A percentile compares a stretch with the other conserved stretches of the same genome.
These are phyloP conservation scores for Drosophila suboccidentalis DNA, from an alignment of 2,888 invertebrate genomes.

Conservation along the genomic window DNA sequence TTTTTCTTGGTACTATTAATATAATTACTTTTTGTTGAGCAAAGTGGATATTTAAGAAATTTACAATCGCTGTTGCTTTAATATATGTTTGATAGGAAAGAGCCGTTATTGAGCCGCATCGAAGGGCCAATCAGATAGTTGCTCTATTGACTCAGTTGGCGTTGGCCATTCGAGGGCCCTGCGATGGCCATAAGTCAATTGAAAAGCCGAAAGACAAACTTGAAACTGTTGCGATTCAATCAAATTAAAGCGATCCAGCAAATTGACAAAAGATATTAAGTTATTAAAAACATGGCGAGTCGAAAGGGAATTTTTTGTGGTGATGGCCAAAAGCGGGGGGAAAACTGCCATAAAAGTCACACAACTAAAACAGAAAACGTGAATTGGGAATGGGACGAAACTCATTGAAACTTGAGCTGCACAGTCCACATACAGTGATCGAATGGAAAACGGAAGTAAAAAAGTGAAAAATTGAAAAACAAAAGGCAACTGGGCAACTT, in stretches of 20 bases:
- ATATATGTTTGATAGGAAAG: neutral
- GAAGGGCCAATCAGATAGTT: slow-evolving; percentile 18
- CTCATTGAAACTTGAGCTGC: slow-evolving; percentile 61
- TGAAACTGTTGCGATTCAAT: slow-evolving; percentile 68
- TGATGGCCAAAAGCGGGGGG: neutral
- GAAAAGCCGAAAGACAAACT: slow-evolving; percentile 53
- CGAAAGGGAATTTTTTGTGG: slow-evolving; percentile 25
- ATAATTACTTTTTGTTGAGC: neutral
- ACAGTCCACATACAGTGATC: slow-evolving; percentile 10
- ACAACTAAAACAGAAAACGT: slow-evolving; percentile 46
- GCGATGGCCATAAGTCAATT: slow-evolving; percentile 32
- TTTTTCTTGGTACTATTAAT: too few species aligned
- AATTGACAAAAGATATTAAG: slow-evolving; percentile 74
- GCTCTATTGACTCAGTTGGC: slow-evolving; percentile 12
- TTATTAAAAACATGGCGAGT: slow-evolving; percentile 67
- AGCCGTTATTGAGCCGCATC: neutral
- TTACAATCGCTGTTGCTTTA: neutral
- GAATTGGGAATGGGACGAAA: slow-evolving; percentile 22
- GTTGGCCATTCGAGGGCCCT: neutral
- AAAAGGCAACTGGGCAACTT: slow-evolving; percentile 71
- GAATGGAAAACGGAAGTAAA: slow-evolving; percentile 30
- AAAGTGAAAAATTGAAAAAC: slow-evolving; percentile 71
- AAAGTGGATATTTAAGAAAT: neutral
- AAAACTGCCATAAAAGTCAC: slow-evolving; percentile 55
- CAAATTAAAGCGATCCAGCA: slow-evolving; percentile 65